A percentile compares a stretch with the other conserved stretches of the same genome.
These are phyloP conservation scores for Steinernema feltiae DNA, from an alignment of 1,140 invertebrate species.

Conservation along the genomic window DNA sequence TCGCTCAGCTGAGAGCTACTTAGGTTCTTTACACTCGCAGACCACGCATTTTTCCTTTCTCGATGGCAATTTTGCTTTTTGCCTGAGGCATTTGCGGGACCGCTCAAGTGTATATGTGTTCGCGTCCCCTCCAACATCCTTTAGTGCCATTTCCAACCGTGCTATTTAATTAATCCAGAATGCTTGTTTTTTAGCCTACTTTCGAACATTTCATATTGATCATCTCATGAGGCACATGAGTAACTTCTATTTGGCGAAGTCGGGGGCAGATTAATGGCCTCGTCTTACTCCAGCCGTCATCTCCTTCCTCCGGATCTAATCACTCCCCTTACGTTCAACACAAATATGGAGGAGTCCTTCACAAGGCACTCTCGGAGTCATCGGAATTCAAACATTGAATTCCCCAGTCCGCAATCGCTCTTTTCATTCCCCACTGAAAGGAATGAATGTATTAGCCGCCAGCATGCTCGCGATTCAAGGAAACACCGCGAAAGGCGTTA, in stretches of 20 bases:
- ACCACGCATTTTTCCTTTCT: neutral
- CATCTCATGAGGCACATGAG: neutral
- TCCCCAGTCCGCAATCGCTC: too few relatives aligned
- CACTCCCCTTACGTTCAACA: too few relatives aligned
- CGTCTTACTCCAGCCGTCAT: neutral
- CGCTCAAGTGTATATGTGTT: neutral
- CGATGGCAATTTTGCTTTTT: neutral
- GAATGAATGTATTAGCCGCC: neutral
- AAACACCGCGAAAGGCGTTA: neutral
- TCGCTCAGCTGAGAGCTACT: neutral
- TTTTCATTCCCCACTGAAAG: neutral
- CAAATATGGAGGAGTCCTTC: too few relatives aligned
- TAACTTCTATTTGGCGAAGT: neutral
- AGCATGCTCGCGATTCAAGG: neutral
- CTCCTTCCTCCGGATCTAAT: too few relatives aligned
- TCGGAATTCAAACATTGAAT: too few relatives aligned
- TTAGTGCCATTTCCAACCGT: neutral
- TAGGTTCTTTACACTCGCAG: neutral
- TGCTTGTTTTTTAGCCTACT: neutral
- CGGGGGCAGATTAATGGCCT: neutral
- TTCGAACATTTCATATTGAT: neutral
- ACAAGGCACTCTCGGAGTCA: too few relatives aligned
- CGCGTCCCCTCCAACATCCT: neutral
- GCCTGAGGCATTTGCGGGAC: neutral
- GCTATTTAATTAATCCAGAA: neutral